phyloP scores from a whole-genome alignment of 2,797 vertebrate genomes.

The Gobio occitaniae region DNA sequence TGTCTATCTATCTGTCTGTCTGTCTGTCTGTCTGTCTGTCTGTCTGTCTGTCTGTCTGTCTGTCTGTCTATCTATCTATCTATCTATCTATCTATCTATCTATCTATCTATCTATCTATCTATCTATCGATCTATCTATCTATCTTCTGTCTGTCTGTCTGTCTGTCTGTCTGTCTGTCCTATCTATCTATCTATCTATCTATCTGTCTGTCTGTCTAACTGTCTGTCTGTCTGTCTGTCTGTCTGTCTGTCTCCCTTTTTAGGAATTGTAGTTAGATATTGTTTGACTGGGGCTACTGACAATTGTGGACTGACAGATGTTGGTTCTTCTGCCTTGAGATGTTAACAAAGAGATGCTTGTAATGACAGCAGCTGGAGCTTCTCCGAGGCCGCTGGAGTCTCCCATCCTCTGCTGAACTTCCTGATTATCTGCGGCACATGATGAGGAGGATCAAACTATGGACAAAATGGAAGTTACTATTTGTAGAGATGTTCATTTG shows the following conservation, averaged over 20 bases:
- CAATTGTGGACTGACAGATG: background rate
- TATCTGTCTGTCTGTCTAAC: no score
- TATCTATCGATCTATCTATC: no score
- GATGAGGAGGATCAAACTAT: background rate
- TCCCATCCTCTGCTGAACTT: background rate
- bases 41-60: no score
- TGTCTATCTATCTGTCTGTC: no score
- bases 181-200: no score
- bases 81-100: no score
- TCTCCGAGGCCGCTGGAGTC: background rate
- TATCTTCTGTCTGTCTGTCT: no score
- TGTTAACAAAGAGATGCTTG: slow-evolving; percentile 37
- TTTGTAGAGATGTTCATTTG: background rate
- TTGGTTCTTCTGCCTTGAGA: background rate
- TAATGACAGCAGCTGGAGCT: background rate
- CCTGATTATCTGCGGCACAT: background rate
- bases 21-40: no score
- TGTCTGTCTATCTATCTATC: no score
- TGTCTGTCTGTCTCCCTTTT: background rate
- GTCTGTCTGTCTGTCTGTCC: background rate
- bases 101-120: no score
- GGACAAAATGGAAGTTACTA: background rate
- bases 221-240: background rate
- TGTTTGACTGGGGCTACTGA: background rate
- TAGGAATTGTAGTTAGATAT: background rate